Evolutionary conservation across 2,113 vertebrate genomes (phyloP), one percentile per base, ranked within the genome.

Genomic region (Lamprotornis superbus): DNA sequence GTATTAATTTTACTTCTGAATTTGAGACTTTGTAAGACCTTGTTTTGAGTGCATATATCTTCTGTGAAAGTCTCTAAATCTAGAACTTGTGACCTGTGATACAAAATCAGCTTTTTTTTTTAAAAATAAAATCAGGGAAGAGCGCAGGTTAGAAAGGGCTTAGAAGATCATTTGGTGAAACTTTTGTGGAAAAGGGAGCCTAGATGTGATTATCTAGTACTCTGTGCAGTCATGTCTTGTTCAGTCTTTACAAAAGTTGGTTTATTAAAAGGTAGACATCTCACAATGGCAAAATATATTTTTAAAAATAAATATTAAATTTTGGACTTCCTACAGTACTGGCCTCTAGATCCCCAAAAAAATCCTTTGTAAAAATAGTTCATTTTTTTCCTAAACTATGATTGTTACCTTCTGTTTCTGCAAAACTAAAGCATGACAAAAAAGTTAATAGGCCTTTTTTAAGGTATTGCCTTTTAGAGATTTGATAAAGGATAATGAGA

Each of bases 1-100:
- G 27, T 89, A 59, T 91, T 89, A 91, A 87, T 95, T 95, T 95
- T 82, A 70, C 55, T 91, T 91, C 47, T 42, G 19, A 83, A 67
- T 91, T 67, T 55, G 25, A 83, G 39, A 44, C 57, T n/a, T 20
- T 5, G 2, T 83, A 82, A 87, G 82, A 76, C 55, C 78, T 79
- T 82, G 27, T 85, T 94, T 76, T 53, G 40, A 64, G 40, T 42
- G 14, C 15, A 8, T 24, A 20, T 28, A 70, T 81, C 20, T 60
- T 81, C 27, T 55, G 7, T 78, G 40, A 47, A 77, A 68, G 19
- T 90, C 30, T 90, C 24, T 53, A 46, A 49, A 74, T 86, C 53
- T 87, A 57, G 57, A 87, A 52, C 23, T 47, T 67, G 9, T 53
- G 44, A 18, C 47, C 47, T 86, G 76, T 63, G 64, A 64, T 65